phyloP scores from a whole-genome alignment of 2,888 invertebrate species.

The Odontothrips loti region DNA sequence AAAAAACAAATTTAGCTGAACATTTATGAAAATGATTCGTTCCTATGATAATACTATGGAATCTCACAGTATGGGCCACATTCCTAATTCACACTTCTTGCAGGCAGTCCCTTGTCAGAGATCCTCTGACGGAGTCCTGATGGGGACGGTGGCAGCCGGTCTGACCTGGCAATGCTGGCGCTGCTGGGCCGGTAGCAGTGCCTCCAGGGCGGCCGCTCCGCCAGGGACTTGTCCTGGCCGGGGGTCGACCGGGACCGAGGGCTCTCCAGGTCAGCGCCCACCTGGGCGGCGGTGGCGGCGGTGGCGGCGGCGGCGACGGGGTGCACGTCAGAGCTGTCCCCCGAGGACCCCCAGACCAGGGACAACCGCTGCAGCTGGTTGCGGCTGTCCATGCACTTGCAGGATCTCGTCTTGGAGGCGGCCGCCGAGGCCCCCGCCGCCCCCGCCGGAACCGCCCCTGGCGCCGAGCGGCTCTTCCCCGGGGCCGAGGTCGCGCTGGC shows the following conservation, averaged over 20 bases:
- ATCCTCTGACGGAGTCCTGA: too few relatives aligned
- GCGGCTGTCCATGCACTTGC: not conserved
- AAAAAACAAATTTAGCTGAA: too few relatives aligned
- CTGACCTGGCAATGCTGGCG: not conserved
- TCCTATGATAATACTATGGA: too few relatives aligned
- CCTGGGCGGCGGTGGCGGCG: not conserved
- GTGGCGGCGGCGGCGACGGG: not conserved
- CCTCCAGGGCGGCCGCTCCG: slow-evolving; percentile 4
- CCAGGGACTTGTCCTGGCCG: not conserved
- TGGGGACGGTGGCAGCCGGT: not conserved
- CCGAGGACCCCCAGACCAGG: not conserved
- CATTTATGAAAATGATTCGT: too few relatives aligned
- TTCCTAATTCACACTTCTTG: too few relatives aligned
- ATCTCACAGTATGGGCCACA: too few relatives aligned
- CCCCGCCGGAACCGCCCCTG: not conserved
- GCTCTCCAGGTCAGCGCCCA: not conserved
- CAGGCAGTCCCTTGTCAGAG: too few relatives aligned
- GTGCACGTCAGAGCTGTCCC: slow-evolving; percentile 12
- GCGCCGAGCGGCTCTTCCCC: not conserved
- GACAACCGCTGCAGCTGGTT: not conserved
- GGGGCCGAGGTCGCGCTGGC: not conserved
- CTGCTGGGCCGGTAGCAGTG: slow-evolving; percentile 15
- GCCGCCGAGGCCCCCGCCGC: not conserved
- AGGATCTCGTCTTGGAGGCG: not conserved
- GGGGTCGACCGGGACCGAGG: not conserved